Conservation (phyloP, 2,888 invertebrate genomes). For the Mallateleia sp. region DNA sequence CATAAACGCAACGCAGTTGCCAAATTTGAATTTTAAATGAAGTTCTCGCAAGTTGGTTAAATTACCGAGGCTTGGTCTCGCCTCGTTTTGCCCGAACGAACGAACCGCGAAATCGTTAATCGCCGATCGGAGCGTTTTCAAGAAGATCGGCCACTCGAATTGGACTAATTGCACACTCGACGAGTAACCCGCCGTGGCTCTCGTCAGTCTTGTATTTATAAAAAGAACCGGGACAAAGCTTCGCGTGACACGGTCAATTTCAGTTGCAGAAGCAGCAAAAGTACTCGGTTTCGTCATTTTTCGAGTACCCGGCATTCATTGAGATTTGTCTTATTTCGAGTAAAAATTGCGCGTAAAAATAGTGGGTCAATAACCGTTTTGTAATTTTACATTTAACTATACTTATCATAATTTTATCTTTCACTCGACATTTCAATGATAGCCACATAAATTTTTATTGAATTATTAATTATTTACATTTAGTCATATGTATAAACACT, state of each 20-base stretch:
- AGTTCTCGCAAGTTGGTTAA: constrained; percentile 57
- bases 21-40: constrained; percentile 74
- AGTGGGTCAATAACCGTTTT: too few relatives aligned
- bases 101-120: constrained; percentile 79
- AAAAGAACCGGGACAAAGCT: constrained; percentile 51
- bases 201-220: constrained; percentile 44
- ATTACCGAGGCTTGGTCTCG: constrained; percentile 64
- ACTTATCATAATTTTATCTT: too few relatives aligned
- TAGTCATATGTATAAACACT: too few relatives aligned
- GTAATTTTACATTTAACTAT: too few relatives aligned
- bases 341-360: too few relatives aligned
- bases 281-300: background rate
- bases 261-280: constrained; percentile 4
- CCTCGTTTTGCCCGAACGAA: constrained; percentile 69
- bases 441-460: too few relatives aligned
- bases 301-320: background rate
- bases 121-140: constrained; percentile 63
- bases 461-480: too few relatives aligned
- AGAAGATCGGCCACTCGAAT: constrained; percentile 51
- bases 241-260: constrained; percentile 58
- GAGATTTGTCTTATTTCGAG: too few relatives aligned
- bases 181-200: constrained; percentile 38
- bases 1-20: constrained; percentile 33
- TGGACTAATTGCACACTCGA: constrained; percentile 68
- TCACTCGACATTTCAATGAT: too few relatives aligned